Evolutionary conservation across 2,113 vertebrate species (phyloP).

Genomic region (Pelusios castaneus): DNA sequence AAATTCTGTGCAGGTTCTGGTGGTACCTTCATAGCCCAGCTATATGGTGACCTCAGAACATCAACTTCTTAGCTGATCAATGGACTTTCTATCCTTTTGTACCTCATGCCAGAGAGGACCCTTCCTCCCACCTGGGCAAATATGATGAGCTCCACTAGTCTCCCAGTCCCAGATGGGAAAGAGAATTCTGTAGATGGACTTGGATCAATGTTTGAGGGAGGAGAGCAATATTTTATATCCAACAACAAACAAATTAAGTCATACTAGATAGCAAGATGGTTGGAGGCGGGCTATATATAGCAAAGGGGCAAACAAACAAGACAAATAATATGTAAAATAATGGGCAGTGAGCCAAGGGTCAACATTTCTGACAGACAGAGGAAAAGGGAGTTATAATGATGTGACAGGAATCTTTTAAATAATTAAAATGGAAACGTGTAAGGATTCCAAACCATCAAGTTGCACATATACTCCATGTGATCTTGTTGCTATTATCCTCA

Average conservation of each 20-base stretch:
- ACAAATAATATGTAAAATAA: neutral
- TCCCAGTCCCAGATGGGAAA: neutral
- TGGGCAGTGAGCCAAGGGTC: neutral
- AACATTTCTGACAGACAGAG: neutral
- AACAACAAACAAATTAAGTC: neutral
- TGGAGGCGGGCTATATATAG: neutral
- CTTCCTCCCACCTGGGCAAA: neutral
- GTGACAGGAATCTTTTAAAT: neutral
- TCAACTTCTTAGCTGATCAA: neutral
- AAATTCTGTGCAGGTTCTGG: neutral
- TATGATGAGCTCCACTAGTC: neutral
- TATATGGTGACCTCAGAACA: neutral
- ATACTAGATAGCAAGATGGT: neutral
- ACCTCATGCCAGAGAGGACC: neutral
- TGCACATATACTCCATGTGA: neutral
- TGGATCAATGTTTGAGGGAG: neutral
- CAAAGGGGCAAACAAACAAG: neutral
- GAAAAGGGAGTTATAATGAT: neutral
- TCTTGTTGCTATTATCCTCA: neutral
- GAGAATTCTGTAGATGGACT: neutral
- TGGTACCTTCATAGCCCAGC: neutral
- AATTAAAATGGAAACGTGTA: neutral
- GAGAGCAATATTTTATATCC: neutral
- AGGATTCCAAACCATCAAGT: neutral
- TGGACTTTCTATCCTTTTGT: neutral